Evolutionary conservation across 2,113 vertebrate species (phyloP).

Genomic region (Syngnathus floridae): DNA sequence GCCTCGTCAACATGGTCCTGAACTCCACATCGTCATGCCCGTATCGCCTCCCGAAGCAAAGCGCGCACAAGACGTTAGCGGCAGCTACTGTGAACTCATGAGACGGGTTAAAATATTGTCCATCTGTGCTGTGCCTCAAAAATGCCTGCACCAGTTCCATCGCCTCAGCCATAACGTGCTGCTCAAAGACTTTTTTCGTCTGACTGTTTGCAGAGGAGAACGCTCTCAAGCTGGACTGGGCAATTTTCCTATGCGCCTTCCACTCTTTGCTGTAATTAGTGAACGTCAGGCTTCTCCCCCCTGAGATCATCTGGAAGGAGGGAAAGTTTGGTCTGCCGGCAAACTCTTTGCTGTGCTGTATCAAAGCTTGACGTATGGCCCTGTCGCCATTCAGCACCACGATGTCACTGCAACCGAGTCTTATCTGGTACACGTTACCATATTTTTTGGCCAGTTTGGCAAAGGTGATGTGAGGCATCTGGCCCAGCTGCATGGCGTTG

Average conservation of each 20-base stretch:
- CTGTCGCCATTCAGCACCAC: constrained; percentile 78
- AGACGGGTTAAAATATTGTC: constrained; percentile 66
- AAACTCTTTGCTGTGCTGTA: constrained; percentile 72
- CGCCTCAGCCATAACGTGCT: constrained; percentile 73
- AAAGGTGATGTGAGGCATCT: constrained; percentile 77
- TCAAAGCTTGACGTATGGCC: constrained; percentile 73
- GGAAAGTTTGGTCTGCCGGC: constrained; percentile 81
- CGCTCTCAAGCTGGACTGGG: constrained; percentile 73
- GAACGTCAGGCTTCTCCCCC: constrained; percentile 77
- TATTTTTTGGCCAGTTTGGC: constrained; percentile 68
- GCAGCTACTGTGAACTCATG: constrained; percentile 73
- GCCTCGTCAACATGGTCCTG: constrained; percentile 63
- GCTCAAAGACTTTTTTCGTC: constrained; percentile 70
- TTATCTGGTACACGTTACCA: constrained; percentile 77
- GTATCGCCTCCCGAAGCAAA: constrained; percentile 82
- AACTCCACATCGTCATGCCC: constrained; percentile 76
- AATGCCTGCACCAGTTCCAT: constrained; percentile 70
- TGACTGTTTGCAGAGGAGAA: constrained; percentile 73
- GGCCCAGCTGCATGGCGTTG: constrained; percentile 80
- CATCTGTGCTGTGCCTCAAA: constrained; percentile 51
- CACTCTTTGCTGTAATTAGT: constrained; percentile 73
- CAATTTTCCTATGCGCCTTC: constrained; percentile 73
- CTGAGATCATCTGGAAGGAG: constrained; percentile 77
- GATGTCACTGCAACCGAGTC: constrained; percentile 71
- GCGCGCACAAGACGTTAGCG: constrained; percentile 78